Evolutionary conservation across 2,888 invertebrate species (phyloP), one percentile per base, ranked within the genome.

Genomic region (Lepidonotus clava): DNA sequence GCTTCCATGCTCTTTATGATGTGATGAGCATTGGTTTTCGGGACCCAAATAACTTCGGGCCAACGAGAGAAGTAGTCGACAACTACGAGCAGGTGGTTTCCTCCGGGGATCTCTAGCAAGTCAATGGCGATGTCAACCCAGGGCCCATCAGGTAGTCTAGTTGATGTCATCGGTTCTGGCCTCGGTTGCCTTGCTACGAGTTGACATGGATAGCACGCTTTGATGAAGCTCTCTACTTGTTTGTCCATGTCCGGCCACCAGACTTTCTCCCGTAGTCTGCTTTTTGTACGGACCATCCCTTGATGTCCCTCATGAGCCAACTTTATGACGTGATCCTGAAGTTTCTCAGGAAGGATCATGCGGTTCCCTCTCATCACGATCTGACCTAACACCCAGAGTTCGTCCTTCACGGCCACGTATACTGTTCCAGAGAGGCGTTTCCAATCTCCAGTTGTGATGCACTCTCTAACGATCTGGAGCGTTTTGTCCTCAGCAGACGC

Each of bases 221-320:
- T 77, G 6, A 85, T 38, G 28, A 21, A n/a, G 14, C 28, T 36
- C 83, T 87, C 87, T 66, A 80, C 41, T 21, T 80, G n/a, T 28
- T 41, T 80, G 28, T 80, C 51, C 85, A 41, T 56, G 34, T n/a
- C 38, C 66, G 87, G 86, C 83, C 67, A 85, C 87, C 87, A 87
- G 6, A 85, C 83, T 67, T 83, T 87, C 18, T 41, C 28, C 28
- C 84, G 18, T 1, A 87, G 46, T 51, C 32, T 18, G n/a, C 40
- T 14, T 28, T 87, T 87, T n/a, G 83, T 86, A 2, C 53, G 24
- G 28, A 86, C 71, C 8, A 83, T 86, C 1, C 86, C 83, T 51
- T 86, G 86, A 51, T 87, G 87, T 8, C 86, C 87, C n/a, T 87
- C 66, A 76, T 87, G 86, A 0, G 86, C 87, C 2, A 86, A 28